Base-by-base conservation (phyloP, 2,113 vertebrate genomes). In the Megaceryle torquata region DNA sequence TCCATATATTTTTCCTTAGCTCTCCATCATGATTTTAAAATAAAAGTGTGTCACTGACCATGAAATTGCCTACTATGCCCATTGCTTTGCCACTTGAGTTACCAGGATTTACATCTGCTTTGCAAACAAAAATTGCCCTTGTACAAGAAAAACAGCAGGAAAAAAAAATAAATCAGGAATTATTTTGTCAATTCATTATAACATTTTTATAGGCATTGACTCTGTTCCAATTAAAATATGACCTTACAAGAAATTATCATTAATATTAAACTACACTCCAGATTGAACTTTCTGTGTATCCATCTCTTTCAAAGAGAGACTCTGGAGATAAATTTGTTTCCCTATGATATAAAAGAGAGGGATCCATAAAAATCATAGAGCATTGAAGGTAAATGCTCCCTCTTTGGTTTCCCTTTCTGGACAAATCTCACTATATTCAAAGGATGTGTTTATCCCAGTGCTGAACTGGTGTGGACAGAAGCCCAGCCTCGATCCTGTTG, bases 391-490 rank as follows among this genome's bases (percentile, higher is more conserved):
- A 67, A 63, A 67, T 37, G 56, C 67, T 91, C 56, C 35, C 84
- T 74, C 20, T 67, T 89, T 76, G 7, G 1, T 76, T 82, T 76
- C 15, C 13, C 17, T 54, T 89, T 56, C 74, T 72, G 48, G 39
- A 79, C 10, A 50, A 76, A 81, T 44, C 28, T 50, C 13, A 29
- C 35, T 69, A 18, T 51, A 4, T 82, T 84, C 44, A 72, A 76
- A 48, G 50, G 68, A 59, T 94, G 25, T 97, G 69, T 97, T 97
- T 96, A 96, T 91, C 64, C 91, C 96, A 95, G 26, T 67, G 81
- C 54, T 93, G 95, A 93, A 88, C 77, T 87, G 79, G 57, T 25
- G 29, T 37, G 72, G 75, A 65, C 4, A 6, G 77, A 43, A 94
- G 63, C 85, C 10, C 2, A 1, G 70, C 57, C 93, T 95, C 0